A percentile compares a stretch with the other conserved stretches of the same genome.
Evolutionary conservation across 2,888 invertebrate species (phyloP).

Genomic region (Eupithecia tripunctaria): DNA sequence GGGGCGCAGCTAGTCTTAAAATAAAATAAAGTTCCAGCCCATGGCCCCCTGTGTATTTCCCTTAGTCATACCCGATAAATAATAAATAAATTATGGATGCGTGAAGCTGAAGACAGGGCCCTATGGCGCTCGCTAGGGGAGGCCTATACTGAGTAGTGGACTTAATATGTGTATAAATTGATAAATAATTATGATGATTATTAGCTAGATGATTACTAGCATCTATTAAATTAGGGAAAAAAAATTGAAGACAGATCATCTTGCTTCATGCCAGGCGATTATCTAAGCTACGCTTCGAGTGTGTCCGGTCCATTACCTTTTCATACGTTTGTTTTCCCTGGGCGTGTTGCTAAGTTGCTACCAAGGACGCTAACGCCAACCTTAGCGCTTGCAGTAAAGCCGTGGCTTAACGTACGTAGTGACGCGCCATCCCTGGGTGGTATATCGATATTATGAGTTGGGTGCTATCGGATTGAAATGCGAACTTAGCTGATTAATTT

Average conservation of each 20-base stretch:
- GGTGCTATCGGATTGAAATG: conserved; percentile 3
- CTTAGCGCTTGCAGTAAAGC: not conserved
- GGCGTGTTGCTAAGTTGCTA: not conserved
- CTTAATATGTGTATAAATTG: too few species aligned
- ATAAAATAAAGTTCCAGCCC: too few species aligned
- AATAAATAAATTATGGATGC: too few species aligned
- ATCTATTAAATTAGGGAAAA: not conserved
- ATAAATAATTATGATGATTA: too few species aligned
- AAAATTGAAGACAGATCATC: not conserved
- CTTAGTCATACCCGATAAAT: too few species aligned
- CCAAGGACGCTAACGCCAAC: not conserved
- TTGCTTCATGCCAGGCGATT: not conserved
- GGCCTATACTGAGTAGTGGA: too few species aligned
- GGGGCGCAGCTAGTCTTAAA: too few species aligned
- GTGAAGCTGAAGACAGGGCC: too few species aligned
- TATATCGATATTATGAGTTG: conserved; percentile 42
- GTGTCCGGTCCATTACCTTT: not conserved
- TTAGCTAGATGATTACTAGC: too few species aligned
- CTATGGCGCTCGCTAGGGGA: too few species aligned
- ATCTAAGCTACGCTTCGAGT: not conserved
- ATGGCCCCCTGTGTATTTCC: too few species aligned
- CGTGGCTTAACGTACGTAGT: conserved; percentile 13
- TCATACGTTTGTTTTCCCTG: not conserved
- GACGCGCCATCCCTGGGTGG: conserved; percentile 54
- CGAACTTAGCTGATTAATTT: not conserved